Base-by-base conservation (phyloP, 2,797 vertebrate species). In the Merluccius polli region DNA sequence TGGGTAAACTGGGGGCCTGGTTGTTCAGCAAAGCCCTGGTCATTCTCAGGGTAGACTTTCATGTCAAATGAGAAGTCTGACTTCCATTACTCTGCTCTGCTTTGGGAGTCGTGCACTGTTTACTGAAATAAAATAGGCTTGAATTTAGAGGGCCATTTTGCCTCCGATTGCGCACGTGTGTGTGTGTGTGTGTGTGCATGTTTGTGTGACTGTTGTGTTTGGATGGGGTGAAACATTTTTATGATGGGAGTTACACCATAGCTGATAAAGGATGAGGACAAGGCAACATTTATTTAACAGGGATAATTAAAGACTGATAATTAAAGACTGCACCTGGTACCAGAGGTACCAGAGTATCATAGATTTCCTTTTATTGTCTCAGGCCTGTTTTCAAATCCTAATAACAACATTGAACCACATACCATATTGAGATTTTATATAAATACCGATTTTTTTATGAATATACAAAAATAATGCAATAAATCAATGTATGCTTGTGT, bases 1-100 rank as follows among this genome's bases (percentile, higher is more conserved):
- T 65, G 59, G 59, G 59, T 65, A 65, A 13, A 65, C 59, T 27
- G 59, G 59, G 24, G 52, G 24, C 9, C 59, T 65, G 59, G 59
- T 65, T 65, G 24, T 65, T 65, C 59, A 24, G 59, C 27, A 24
- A 27, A 65, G 59, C 59, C 59, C 59, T 65, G 59, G 59, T 65
- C 59, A 65, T 27, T 65, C 59, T 65, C 59, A 65, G 59, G 59
- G 59, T 65, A 65, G 59, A 65, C 59, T 65, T 65, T 65, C 59
- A 65, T 65, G 59, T 65, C 24, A 12, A 24, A 27, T 12, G n/a
- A 65, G n/a, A 27, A 65, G 59, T 65, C 59, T 65, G 59, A 65
- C 59, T 65, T 27, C n/a, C 59, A 65, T 65, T 65, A 65, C 59
- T 24, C 59, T 65, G 59, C 59, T 5, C 41, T 16, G 41, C 41